phyloP scores from a whole-genome alignment of 1,140 invertebrate genomes.

The Drosophila pruinosa region DNA sequence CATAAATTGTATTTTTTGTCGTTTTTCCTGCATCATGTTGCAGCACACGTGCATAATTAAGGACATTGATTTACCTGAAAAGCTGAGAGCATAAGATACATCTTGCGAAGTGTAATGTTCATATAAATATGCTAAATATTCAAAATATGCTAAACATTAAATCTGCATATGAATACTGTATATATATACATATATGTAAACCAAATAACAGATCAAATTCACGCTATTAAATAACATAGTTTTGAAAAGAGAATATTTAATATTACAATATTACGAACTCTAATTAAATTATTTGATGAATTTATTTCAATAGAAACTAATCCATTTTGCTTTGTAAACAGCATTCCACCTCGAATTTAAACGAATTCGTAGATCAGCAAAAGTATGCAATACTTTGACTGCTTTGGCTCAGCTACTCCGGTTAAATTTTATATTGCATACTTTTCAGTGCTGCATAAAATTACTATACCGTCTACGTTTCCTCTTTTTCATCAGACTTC shows the following conservation, averaged over 20 bases:
- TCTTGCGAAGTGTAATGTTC: not conserved
- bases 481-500: not conserved
- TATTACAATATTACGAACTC: too few species aligned
- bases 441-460: slow-evolving; percentile 43
- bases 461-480: slow-evolving; percentile 16
- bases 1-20: slow-evolving; percentile 57
- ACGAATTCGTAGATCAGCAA: not conserved
- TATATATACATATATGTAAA: too few species aligned
- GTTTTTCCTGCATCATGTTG: slow-evolving; percentile 49
- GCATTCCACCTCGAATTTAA: not conserved
- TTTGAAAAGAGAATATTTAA: too few species aligned
- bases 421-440: slow-evolving; percentile 33
- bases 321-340: too few species aligned
- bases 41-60: slow-evolving; percentile 56
- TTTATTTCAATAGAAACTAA: too few species aligned
- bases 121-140: not conserved
- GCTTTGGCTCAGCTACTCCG: not conserved
- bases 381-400: slow-evolving; percentile 20
- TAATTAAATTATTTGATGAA: too few species aligned
- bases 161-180: not conserved
- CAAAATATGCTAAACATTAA: not conserved
- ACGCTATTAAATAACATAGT: too few species aligned
- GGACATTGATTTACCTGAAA: slow-evolving; percentile 30
- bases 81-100: not conserved
- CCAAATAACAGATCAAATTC: too few species aligned